Evolutionary conservation across 2,888 invertebrate genomes (phyloP).

Genomic region (Mylabris sibirica): DNA sequence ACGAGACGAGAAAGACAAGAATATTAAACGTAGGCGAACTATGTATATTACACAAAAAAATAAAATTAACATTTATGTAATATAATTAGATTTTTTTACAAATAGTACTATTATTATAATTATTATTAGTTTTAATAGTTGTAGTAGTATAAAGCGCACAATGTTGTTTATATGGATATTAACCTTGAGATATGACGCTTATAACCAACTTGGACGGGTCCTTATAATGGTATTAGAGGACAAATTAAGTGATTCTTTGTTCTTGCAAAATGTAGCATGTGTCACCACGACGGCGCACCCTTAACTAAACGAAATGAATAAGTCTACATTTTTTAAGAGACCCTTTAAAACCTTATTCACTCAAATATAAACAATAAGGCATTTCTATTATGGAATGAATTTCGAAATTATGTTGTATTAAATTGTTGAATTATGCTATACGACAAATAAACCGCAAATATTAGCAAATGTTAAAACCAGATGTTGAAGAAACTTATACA

Average conservation of each 20-base stretch:
- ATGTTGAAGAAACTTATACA: not conserved
- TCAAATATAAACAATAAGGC: no score
- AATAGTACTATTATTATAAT: conserved; percentile 15
- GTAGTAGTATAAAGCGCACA: conserved; percentile 26
- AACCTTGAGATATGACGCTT: conserved; percentile 27
- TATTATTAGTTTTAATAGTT: not conserved
- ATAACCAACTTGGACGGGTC: conserved; percentile 25
- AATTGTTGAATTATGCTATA: no score
- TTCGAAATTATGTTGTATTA: no score
- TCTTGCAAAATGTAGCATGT: not conserved
- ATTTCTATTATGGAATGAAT: no score
- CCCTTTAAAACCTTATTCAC: no score
- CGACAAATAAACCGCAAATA: not conserved
- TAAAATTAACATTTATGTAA: conserved; percentile 22
- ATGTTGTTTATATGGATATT: conserved; percentile 33
- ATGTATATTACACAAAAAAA: conserved; percentile 19
- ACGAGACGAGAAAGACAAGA: not conserved
- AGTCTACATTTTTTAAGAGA: no score
- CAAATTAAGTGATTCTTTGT: conserved; percentile 16
- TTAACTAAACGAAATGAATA: no score
- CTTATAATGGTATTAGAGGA: conserved; percentile 26
- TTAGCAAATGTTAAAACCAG: not conserved
- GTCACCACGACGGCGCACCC: not conserved
- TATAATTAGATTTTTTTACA: conserved; percentile 22
- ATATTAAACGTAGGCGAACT: conserved; percentile 22